Base-by-base conservation (phyloP, 1,140 invertebrate species). In the Saccostrea cuccullata region DNA sequence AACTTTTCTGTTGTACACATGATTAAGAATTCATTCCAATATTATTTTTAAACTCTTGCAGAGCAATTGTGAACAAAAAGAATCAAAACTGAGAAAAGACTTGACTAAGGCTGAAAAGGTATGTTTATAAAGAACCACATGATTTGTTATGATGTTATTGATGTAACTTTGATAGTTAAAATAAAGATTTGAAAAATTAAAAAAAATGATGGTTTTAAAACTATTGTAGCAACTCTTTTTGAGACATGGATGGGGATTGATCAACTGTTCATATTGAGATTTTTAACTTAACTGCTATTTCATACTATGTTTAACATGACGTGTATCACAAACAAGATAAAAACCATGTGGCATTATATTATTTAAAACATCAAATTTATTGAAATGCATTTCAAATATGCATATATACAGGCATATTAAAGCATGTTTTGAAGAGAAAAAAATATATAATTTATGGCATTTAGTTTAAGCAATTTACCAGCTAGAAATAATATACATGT, bases 61-160 rank as follows among this genome's bases (percentile, higher is more conserved):
- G 92, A 91, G 90, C 56, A 90, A 91, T 11, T 95, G 95, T 92
- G 95, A 96, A 89, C 93, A 94, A 85, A 93, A 94, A 85, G 95
- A 96, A 91, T 90, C 90, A 20, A 96, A 95, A 91, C 90, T 95
- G 8, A 94, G 94, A 55, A 96, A 95, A 92, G 96, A 96, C 90
- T 91, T 96, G 47, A 95, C 95, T 90, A 96, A 95, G 91, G 94
- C 94, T 85, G 92, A 93, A 20, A 95, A 95, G 93, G 95, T 95
- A 90, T 90, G 55, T 30, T 82, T n/a, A n/a, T n/a, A n/a, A n/a
- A 15, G 20, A 58, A 60, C 15, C 15, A 12, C 13, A 60, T 20
- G 40, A 3, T 47, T 47, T 47, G 40, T 47, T 47, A 47, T 47
- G 40, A 47, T 3, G 2, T n/a, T n/a, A n/a, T n/a, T n/a, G n/a